Evolutionary conservation across 2,113 vertebrate genomes (phyloP), one percentile per base, ranked within the genome.

Genomic region (Isichthys henryi): DNA sequence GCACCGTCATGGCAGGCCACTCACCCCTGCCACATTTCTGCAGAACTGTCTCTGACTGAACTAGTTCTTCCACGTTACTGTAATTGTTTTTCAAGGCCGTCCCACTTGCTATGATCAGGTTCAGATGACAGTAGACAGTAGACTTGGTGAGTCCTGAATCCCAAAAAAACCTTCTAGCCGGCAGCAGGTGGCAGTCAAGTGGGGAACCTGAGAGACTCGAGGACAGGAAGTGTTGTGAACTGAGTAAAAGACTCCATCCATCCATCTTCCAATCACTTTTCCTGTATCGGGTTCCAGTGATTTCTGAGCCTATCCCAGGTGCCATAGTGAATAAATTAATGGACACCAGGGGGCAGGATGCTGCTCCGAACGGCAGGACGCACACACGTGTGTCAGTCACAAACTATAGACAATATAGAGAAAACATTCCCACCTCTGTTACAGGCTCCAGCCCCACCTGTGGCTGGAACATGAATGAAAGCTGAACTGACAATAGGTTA

Each of bases 361-460:
- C 5, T 0, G 0, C 13, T 19, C 31, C 5, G 3, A 27, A 27
- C 0, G 3, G 35, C 1, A 43, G 70, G 13, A 5, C 3, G 1
- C 10, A 31, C n/a, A 31, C 62, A 31, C 3, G 3, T 11, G n/a
- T 10, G 9, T 27, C 62, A 31, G n/a, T n/a, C 8, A 66, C 58
- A 66, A 66, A 27, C 58, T 66, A 66, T 11, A 66, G 58, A 27
- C 23, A 0, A 66, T n/a, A 1, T 62, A 2, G 9, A 66, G 58
- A 27, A 27, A 27, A n/a, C 8, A 3, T 10, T n/a, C 8, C 58
- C 58, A 27, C 9, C 58, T 27, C 58, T 11, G 2, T n/a, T 3
- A 66, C 1, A 66, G 58, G 58, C n/a, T 66, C 9, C 58, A 70
- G 3, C 62, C 10, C 1, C 3, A 11, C 62, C n/a, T 31, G 62